Percentiles rank a stretch among this genome's conserved stretches.
These are phyloP conservation scores for Drosophila mettleri DNA, from an alignment of 2,888 invertebrate genomes.

Conservation along the genomic window DNA sequence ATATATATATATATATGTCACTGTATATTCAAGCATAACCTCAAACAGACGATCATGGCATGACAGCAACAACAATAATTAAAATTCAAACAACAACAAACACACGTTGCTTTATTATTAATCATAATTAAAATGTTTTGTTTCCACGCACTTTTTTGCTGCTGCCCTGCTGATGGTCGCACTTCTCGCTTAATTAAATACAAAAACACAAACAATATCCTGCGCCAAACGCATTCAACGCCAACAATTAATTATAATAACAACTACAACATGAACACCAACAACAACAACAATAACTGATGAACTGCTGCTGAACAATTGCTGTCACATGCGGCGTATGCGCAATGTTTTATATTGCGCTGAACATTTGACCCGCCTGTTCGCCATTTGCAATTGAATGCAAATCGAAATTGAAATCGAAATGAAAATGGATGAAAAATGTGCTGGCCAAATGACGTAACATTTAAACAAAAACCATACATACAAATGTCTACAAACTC, in stretches of 20 bases:
- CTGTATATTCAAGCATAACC: constrained; percentile 24
- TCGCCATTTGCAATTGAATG: constrained; percentile 18
- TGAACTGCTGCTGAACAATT: constrained; percentile 16
- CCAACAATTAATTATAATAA: constrained; percentile 37
- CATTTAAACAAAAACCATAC: constrained; percentile 20
- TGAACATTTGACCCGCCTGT: constrained; percentile 22
- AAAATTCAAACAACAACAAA: constrained; percentile 22
- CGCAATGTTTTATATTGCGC: constrained; percentile 31
- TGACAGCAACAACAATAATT: constrained; percentile 20
- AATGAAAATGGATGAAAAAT: constrained; percentile 39
- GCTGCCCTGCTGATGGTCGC: constrained; percentile 29
- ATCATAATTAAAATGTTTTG: constrained; percentile 53
- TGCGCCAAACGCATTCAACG: constrained; percentile 32
- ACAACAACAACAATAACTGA: constrained; percentile 19
- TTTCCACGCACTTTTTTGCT: constrained; percentile 48
- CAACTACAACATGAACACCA: constrained; percentile 19
- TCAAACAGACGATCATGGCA: constrained; percentile 34
- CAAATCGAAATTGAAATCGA: constrained; percentile 31
- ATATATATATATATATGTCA: constrained; percentile 23
- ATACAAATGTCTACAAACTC: neutral
- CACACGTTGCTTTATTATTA: constrained; percentile 6
- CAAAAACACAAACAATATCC: constrained; percentile 30
- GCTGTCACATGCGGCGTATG: constrained; percentile 37
- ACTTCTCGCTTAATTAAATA: constrained; percentile 58
- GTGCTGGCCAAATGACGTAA: constrained; percentile 38